Base-by-base conservation (phyloP, 2,113 vertebrate genomes). In the Cinclus mexicanus region DNA sequence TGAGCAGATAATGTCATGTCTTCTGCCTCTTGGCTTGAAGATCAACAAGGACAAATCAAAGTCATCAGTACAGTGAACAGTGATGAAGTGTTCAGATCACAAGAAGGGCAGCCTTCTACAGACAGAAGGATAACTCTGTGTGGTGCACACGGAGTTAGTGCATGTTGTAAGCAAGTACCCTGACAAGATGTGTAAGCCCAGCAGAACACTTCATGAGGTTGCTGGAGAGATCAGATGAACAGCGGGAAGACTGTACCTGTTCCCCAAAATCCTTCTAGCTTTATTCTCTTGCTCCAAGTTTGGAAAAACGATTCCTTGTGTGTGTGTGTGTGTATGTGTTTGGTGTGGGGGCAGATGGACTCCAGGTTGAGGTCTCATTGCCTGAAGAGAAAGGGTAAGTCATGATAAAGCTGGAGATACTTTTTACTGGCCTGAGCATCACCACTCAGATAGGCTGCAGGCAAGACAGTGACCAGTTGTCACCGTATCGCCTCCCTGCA, bases 401-500 rank as follows among this genome's bases (percentile, higher is more conserved):
- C 4, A 12, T 33, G n/a, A 25, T 71, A 82, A 87, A 69, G 69
- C 50, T 81, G 46, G 55, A 76, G n/a, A 17, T 64, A 31, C 14
- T 76, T 91, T 78, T 76, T 63, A 26, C 56, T 70, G 89, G 80
- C 21, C 33, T 42, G 41, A 86, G 26, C 56, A 15, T 76, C 22
- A 55, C 23, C 17, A 7, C 68, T 80, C 3, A 2, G 37, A n/a
- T 11, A 44, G 80, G 46, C 46, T 57, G 55, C 50, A 94, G 71
- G 53, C 41, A 79, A 79, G 57, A 72, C 29, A 59, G 69, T 8
- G 8, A 9, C 12, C 28, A 22, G 20, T 14, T 88, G 61, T 80
- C 50, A 83, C 63, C 20, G 0, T 28, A 15, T 11, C 0, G 0
- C 44, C 21, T 47, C 49, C 41, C 22, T 46, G 11, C 14, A 57